Conservation (phyloP, 1,140 invertebrate genomes). For the Danaus melanippus region DNA sequence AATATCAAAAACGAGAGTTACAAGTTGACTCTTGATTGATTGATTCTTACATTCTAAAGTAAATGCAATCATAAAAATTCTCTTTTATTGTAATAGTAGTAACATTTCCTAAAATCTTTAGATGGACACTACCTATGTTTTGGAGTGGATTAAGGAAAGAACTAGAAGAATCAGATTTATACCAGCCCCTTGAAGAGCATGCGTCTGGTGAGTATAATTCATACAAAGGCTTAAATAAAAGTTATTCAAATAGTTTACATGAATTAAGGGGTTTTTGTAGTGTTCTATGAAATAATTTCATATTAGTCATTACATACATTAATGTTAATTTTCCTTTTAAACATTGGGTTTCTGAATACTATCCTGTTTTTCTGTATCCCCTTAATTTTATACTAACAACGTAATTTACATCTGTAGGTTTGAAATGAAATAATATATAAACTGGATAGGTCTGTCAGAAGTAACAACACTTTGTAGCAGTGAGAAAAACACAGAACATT, state of each 20-base stretch:
- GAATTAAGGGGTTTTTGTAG: conserved; percentile 1
- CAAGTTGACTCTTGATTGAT: too few species aligned
- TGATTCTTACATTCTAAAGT: conserved; percentile 4
- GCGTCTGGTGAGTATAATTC: conserved; percentile 57
- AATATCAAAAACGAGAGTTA: conserved; percentile 5
- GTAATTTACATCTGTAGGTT: too few species aligned
- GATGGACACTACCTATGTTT: conserved; percentile 74
- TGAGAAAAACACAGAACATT: too few species aligned
- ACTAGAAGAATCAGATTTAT: conserved; percentile 75
- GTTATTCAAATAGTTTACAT: background rate
- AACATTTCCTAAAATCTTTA: conserved; percentile 30
- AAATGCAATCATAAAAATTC: background rate
- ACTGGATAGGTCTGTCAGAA: too few species aligned
- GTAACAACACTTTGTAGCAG: too few species aligned
- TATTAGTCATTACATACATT: too few species aligned
- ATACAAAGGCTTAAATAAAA: background rate
- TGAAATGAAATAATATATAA: too few species aligned
- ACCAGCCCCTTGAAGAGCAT: conserved; percentile 75
- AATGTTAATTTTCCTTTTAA: too few species aligned
- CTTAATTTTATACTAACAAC: too few species aligned
- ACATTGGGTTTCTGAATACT: too few species aligned
- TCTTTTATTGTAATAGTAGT: conserved; percentile 11
- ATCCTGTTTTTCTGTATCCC: too few species aligned
- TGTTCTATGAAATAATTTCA: too few species aligned
- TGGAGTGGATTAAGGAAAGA: conserved; percentile 73